A percentile compares a stretch with the other conserved stretches of the same genome.
Conservation (phyloP, 2,797 vertebrate genomes). For the Halcyon badia region DNA sequence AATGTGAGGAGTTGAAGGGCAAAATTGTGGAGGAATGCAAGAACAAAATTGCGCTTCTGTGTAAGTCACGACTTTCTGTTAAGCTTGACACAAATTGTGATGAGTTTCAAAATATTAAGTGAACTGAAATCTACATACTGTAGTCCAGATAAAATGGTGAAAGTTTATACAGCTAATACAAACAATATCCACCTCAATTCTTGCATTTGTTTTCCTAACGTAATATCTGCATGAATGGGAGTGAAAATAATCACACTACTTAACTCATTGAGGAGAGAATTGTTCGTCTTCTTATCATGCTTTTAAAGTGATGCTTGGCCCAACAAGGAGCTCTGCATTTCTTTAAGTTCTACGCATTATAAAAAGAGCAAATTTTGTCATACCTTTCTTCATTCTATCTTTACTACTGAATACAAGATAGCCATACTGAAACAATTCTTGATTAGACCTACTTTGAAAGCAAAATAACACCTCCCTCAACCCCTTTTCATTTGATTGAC, state of each 20-base stretch:
- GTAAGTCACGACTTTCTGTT: background rate
- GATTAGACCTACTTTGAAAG: background rate
- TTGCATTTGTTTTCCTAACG: background rate
- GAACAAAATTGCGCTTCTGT: background rate
- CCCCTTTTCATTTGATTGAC: background rate
- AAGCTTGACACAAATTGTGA: background rate
- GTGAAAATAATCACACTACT: background rate
- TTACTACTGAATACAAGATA: background rate
- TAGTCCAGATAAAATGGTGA: background rate
- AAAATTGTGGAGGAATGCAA: background rate
- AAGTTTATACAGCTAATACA: background rate
- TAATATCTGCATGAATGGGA: background rate
- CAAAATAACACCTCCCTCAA: fast-evolving
- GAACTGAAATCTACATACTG: background rate
- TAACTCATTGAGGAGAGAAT: background rate
- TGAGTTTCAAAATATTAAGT: background rate
- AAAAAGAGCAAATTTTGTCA: background rate
- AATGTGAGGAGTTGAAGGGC: background rate
- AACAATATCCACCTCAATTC: background rate
- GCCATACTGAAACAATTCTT: background rate
- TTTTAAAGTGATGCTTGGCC: background rate
- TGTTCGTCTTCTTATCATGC: background rate
- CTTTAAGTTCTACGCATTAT: fast-evolving
- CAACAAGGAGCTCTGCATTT: background rate
- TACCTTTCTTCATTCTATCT: background rate